Conservation (phyloP, 2,888 invertebrate genomes). For the Apeira syringaria region DNA sequence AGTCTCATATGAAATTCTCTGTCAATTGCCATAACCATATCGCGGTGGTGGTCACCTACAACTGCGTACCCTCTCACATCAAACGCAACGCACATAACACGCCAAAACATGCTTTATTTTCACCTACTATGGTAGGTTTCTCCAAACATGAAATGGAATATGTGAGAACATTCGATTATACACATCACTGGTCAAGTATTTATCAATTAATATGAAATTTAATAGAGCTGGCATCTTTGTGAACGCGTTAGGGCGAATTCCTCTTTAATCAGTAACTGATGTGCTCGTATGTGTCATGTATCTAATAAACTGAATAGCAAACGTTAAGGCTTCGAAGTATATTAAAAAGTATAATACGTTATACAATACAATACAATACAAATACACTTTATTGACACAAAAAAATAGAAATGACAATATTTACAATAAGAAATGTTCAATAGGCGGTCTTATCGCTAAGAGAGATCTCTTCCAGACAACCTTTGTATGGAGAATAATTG, state of each 20-base stretch:
- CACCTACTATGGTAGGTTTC: slow-evolving; percentile 14
- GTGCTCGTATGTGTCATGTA: slow-evolving; percentile 16
- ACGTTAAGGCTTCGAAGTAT: no score
- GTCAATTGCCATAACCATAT: slow-evolving; percentile 36
- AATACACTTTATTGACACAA: no score
- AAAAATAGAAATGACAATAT: no score
- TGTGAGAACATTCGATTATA: slow-evolving; percentile 79
- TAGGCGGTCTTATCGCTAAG: no score
- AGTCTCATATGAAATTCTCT: slow-evolving; percentile 43
- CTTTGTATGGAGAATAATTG: no score
- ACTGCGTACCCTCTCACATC: slow-evolving; percentile 31
- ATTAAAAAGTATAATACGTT: no score
- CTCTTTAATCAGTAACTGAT: slow-evolving; percentile 45
- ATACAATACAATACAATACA: no score
- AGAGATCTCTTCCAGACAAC: no score
- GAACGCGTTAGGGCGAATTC: slow-evolving; percentile 54
- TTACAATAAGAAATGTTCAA: no score
- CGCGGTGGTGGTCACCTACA: slow-evolving; percentile 39
- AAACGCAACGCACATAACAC: slow-evolving; percentile 12
- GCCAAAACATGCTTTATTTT: slow-evolving; percentile 29
- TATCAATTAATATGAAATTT: slow-evolving; percentile 76
- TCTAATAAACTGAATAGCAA: slow-evolving; percentile 2
- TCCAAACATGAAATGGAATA: slow-evolving; percentile 8
- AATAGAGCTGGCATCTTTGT: slow-evolving; percentile 67
- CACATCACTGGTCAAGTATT: slow-evolving; percentile 77